Base-by-base conservation (phyloP, 2,113 vertebrate genomes). In the Serinus canaria region DNA sequence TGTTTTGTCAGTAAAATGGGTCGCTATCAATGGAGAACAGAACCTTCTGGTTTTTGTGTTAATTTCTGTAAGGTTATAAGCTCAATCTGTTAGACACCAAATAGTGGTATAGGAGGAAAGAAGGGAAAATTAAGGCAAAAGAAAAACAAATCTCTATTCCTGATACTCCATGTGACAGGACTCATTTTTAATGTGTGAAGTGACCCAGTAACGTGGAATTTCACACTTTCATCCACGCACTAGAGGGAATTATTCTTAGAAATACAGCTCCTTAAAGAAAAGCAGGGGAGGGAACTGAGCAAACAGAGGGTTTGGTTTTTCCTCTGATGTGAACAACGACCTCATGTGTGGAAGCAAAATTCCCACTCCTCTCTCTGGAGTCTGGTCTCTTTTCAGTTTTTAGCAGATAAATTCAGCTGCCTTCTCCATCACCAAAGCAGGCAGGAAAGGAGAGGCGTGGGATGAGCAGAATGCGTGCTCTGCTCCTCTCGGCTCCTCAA, bases 221-320 rank as follows among this genome's bases (percentile, higher is more conserved):
- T 96, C 92, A 87, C 85, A 37, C 56, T 77, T 74, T 64, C 25
- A 86, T 94, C 83, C 88, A 72, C 2, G 0, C 27, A 60, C 49
- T 96, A 68, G 78, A 83, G 63, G 43, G 72, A 95, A 87, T 90
- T 94, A 90, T 94, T 94, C 94, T 96, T 95, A 89, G 85, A 81
- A 92, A 41, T 93, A 63, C 8, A 73, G 20, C 49, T 91, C 20
- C 64, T 93, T 91, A 56, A 94, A 96, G 76, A 75, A 90, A 82
- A 75, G 59, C 16, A 5, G 31, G 13, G 76, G 37, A 87, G 62
- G 63, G 63, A 88, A 39, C 39, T 52, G 28, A 88, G 62, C 68
- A 85, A 94, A 87, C 0, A 0, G 31, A 74, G 60, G 15, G 25
- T 63, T 85, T 81, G 33, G 4, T 30, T 93, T 92, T 95, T 68